Conservation (phyloP, 2,113 vertebrate species). For the Aramus guarauna region DNA sequence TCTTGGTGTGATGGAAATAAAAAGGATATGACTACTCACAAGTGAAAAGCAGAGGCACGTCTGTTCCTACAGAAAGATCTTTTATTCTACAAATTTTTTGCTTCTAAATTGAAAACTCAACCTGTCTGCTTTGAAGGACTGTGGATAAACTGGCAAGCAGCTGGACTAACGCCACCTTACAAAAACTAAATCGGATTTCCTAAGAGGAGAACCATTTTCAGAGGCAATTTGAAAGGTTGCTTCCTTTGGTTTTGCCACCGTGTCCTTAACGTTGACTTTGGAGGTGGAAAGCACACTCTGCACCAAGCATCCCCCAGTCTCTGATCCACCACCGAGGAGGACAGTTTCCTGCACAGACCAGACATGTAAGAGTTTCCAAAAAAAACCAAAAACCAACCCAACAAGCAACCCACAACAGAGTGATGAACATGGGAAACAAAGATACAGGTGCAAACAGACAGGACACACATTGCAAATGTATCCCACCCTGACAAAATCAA, state of each 20-base stretch:
- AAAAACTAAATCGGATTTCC: neutral
- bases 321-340: rapidly evolving
- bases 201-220: neutral
- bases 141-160: neutral
- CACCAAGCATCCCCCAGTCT: neutral
- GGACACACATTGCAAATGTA: neutral
- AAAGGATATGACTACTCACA: neutral
- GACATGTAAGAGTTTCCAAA: neutral
- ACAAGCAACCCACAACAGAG: too few species aligned
- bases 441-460: neutral
- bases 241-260: neutral
- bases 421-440: neutral
- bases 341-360: neutral
- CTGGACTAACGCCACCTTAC: neutral
- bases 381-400: too few species aligned
- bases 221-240: neutral
- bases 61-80: neutral
- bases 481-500: neutral
- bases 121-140: neutral
- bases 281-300: neutral
- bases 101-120: neutral
- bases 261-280: too few species aligned
- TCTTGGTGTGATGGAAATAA: neutral
- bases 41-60: neutral
- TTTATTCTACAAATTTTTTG: neutral